Evolutionary conservation across 2,797 vertebrate genomes (phyloP), one percentile per base, ranked within the genome.

Genomic region (Periophthalmus magnuspinnatus): DNA sequence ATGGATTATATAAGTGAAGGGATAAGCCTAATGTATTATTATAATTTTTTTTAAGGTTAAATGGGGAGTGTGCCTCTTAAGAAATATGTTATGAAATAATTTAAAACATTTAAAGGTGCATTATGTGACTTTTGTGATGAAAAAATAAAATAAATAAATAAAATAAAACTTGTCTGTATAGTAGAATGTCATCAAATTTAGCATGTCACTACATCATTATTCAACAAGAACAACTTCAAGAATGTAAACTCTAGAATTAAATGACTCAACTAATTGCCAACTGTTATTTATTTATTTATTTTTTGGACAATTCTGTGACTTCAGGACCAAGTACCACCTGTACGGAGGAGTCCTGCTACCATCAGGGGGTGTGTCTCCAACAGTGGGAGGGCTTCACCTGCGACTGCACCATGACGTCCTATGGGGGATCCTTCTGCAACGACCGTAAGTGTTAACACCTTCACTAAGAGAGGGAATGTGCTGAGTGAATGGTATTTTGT

Each of bases 351-450:
- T 97, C 96, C 47, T 97, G 96, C 88, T 95, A 95, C 88, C 96
- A 97, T 91, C 96, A 96, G 93, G 96, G 96, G 70, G 95, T 96
- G 84, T 97, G 95, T 93, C 91, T 97, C 89, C 96, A 97, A 90
- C 96, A 97, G 85, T 97, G 96, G 96, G 96, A 97, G 77, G 95
- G 96, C 91, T 97, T 95, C 91, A 95, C 94, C 57, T 97, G 96
- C 34, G 96, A 97, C 91, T 97, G 96, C 86, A 95, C 91, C 83
- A 96, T 97, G 95, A 97, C 96, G 78, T 96, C 96, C 81, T 96
- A 97, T 0, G 94, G 95, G 63, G 96, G 96, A 83, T 94, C 95
- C 3, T 92, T 95, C 72, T 97, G 96, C 93, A 96, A 94, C n/a
- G 95, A 97, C 83, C 96, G 96, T 97, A 88, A 97, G 96, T 95